Evolutionary conservation across 2,888 invertebrate genomes (phyloP).

Genomic region (Thereva nobilitata): DNA sequence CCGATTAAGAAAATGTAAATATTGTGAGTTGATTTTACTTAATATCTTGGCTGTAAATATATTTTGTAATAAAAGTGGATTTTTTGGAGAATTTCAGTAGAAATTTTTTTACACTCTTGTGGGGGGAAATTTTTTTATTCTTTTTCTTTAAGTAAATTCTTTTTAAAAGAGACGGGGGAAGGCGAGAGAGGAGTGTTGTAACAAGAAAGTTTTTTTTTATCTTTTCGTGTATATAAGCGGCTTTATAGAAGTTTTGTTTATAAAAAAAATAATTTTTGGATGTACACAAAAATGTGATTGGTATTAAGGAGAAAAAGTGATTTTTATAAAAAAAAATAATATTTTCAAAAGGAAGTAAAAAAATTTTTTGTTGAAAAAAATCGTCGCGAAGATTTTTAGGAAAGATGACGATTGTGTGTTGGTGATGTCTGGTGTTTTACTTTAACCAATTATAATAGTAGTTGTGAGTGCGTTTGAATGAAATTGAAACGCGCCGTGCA

Average conservation of each 20-base stretch:
- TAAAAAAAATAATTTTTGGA: conserved; percentile 6
- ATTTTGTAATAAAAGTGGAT: not conserved
- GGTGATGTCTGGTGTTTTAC: conserved; percentile 36
- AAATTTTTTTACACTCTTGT: not conserved
- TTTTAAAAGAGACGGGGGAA: not conserved
- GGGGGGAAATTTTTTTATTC: not conserved
- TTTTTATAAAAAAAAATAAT: not conserved
- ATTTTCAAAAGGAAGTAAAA: no score
- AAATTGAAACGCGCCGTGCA: conserved; percentile 38
- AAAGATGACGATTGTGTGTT: conserved; percentile 5
- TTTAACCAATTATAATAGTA: conserved; percentile 30
- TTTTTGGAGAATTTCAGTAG: not conserved
- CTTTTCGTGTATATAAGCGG: not conserved
- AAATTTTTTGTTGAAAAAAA: conserved; percentile 2
- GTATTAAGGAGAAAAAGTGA: conserved; percentile 15
- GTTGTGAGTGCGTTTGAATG: conserved; percentile 37
- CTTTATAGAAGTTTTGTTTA: conserved; percentile 25
- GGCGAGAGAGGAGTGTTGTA: conserved; percentile 8
- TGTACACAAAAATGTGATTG: conserved; percentile 5
- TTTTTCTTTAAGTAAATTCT: conserved; percentile 1
- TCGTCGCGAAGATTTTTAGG: conserved; percentile 12
- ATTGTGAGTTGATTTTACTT: conserved; percentile 21
- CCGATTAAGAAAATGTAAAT: not conserved
- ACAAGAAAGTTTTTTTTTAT: no score
- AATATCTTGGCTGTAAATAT: not conserved